Evolutionary conservation across 2,797 vertebrate species (phyloP).

Genomic region (Acropternis orthonyx): DNA sequence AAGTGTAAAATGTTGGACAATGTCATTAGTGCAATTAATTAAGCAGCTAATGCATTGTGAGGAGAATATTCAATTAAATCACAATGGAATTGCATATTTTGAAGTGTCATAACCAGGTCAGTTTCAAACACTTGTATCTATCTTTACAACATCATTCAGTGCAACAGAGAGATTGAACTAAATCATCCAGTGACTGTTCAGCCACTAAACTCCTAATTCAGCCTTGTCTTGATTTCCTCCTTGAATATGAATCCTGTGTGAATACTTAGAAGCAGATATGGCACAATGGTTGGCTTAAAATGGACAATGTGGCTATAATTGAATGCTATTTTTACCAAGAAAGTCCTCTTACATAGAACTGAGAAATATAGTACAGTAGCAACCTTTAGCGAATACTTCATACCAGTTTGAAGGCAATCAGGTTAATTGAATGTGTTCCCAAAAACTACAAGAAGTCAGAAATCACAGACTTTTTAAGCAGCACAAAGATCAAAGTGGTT

Average conservation of each 20-base stretch:
- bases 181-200: neutral
- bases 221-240: neutral
- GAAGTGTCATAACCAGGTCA: neutral
- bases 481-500: neutral
- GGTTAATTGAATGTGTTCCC: neutral
- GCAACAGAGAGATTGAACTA: neutral
- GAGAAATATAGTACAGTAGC: neutral
- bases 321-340: neutral
- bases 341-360: rapidly evolving
- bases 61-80: slow-evolving; percentile 14
- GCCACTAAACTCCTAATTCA: neutral
- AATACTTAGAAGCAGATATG: neutral
- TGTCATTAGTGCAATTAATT: slow-evolving; percentile 49
- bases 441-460: neutral
- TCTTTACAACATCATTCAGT: neutral
- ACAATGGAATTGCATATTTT: neutral
- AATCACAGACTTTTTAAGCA: neutral
- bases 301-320: neutral
- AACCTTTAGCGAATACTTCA: neutral
- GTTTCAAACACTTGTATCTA: neutral
- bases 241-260: neutral
- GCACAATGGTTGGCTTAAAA: neutral
- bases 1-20: neutral
- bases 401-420: neutral
- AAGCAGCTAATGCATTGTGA: slow-evolving; percentile 41